Base-by-base conservation (phyloP, 1,140 invertebrate species). In the Zaprionus ghesquierei region DNA sequence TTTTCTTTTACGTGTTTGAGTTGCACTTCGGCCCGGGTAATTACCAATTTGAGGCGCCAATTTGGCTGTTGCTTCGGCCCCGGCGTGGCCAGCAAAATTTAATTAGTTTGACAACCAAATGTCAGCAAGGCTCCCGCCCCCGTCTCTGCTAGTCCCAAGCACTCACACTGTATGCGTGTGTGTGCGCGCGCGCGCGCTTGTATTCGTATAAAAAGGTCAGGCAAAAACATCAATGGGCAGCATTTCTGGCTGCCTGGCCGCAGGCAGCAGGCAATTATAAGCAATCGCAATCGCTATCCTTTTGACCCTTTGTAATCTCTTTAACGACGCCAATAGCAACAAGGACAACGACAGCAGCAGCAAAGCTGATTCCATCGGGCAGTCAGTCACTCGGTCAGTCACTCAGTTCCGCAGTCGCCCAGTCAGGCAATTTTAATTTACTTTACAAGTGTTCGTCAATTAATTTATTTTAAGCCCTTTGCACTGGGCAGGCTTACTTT, bases 261-360 rank as follows among this genome's bases (percentile, higher is more conserved):
- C 75, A 79, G 79, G 79, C 84, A 53, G 29, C 50, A 71, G 65
- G 69, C 84, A 89, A 82, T 87, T 87, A 87, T 87, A 84, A 89
- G 73, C 84, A 87, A 89, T 82, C 84, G 76, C 84, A 41, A 18
- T 41, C 54, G 79, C 65, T 61, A 87, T 68, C 76, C 70, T 73
- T 87, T 87, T 87, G 82, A 87, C 82, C 82, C 76, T 87, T 86
- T 89, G 82, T 89, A 87, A 87, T 87, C 82, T 89, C 65, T 79
- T 87, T 79, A 74, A 65, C 38, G 55, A 59, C 54, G 63, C 66
- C 75, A 69, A 72, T 79, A 46, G 64, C 46, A 64, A 71, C 55
- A 46, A 53, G 58, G n/a, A 49, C 31, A 55, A 13, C 31, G 5
- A 22, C 18, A 50, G 25, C 53, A 61, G 50, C 61, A 54, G 27